Evolutionary conservation across 2,888 invertebrate species (phyloP).

Genomic region (Zaprionus obscuricornis): DNA sequence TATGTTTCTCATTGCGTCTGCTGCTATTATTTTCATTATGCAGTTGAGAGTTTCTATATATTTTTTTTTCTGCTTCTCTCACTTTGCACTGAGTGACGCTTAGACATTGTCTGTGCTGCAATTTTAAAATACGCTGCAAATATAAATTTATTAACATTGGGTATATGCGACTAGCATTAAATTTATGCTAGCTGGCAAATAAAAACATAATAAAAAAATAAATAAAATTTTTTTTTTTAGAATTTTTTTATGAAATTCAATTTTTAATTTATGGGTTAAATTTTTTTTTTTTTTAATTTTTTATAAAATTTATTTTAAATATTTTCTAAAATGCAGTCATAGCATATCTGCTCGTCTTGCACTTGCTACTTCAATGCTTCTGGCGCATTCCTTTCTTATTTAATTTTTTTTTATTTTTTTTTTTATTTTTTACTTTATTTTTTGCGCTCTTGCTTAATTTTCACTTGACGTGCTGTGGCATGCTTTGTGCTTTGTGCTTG

Average conservation of each 20-base stretch:
- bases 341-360: neutral
- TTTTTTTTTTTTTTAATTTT: too few relatives aligned
- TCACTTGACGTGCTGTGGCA: conserved; percentile 70
- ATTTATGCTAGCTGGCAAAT: too few relatives aligned
- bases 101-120: conserved; percentile 31
- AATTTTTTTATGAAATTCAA: conserved; percentile 6
- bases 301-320: too few relatives aligned
- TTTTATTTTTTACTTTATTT: conserved; percentile 3
- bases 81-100: conserved; percentile 31
- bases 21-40: conserved; percentile 69
- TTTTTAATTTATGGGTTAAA: conserved; percentile 6
- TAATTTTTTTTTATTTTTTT: conserved; percentile 8
- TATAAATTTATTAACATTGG: neutral
- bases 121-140: conserved; percentile 19
- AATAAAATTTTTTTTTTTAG: too few relatives aligned
- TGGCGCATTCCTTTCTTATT: conserved; percentile 15
- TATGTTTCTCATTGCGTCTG: conserved; percentile 40
- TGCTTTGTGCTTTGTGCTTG: conserved; percentile 43
- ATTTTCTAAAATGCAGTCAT: too few relatives aligned
- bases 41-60: conserved; percentile 39
- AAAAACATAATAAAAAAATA: too few relatives aligned
- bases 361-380: too few relatives aligned
- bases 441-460: conserved; percentile 62
- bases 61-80: neutral
- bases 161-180: too few relatives aligned